Evolutionary conservation across 2,113 vertebrate genomes (phyloP), one percentile per base, ranked within the genome.

Genomic region (Zeus faber): DNA sequence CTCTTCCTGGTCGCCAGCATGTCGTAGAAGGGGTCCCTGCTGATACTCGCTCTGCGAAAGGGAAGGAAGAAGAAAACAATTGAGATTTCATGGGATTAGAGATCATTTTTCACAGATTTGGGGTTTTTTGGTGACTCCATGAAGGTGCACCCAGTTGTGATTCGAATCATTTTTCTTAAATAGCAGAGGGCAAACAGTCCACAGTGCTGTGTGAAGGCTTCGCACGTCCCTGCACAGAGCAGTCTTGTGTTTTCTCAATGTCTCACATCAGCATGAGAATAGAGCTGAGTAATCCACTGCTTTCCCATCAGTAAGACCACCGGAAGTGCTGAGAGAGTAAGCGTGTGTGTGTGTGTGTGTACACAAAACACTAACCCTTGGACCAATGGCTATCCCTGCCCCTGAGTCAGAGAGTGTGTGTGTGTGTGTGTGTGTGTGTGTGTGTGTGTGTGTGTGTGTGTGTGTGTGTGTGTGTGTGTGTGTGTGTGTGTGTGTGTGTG

Each of bases 1-100:
- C 93, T 86, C 67, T 99, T 99, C 84, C 95, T 92, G 25, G 94
- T 98, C 54, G 97, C 96, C 85, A 99, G 74, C 97, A 99, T 99
- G 81, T 99, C 96, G 4, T 98, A 98, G 87, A 99, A 99, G 14
- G 97, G 97, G 64, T 98, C 96, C 74, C 91, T 94, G 82, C 94
- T 99, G 90, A 99, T 98, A 76, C 97, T 99, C 1, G 95, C 97
- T 85, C 97, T 99, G 84, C 60, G 56, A 54, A 21, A 27, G 47
- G 58, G 56, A 31, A 49, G 27, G 7, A 65, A 27, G 13, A 57
- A 29, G 25, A 6, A 13, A 25, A 14, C 3, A 45, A 6, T 11
- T 23, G 3, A 10, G 5, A n/a, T 43, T 43, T 43, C 2, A 16
- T 43, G 4, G 8, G 17, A 14, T 37, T n/a, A n/a, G 11, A 37